Base-by-base conservation (phyloP, 2,797 vertebrate genomes). In the Poeciliopsis presidionis region DNA sequence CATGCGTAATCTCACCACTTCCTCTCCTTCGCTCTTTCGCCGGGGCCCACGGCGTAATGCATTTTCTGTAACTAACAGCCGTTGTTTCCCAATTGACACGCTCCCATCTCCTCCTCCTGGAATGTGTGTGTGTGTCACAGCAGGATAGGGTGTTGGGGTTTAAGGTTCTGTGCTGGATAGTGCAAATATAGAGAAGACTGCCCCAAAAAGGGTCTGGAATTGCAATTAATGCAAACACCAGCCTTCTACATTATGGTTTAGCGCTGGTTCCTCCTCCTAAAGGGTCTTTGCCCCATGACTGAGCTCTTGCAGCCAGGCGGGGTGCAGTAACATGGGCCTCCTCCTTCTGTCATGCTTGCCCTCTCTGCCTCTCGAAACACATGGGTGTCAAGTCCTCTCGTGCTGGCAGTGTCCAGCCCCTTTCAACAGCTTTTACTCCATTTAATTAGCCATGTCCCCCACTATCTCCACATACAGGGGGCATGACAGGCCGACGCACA, bases 61-160 rank as follows among this genome's bases (percentile, higher is more conserved):
- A 99, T 99, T 99, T 99, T 98, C 97, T 99, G 98, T 99, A 99
- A 99, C 98, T 99, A 99, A 99, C 96, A 98, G 94, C 97, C 98
- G 95, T 99, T 96, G 97, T 99, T 98, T 99, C 97, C 97, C 97
- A 95, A 99, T 99, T 99, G 97, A 97, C 98, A 99, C 97, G 97
- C 97, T 98, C 97, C 96, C 97, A 97, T 97, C 97, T 94, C 94
- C 93, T 96, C 95, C 96, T 96, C 92, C 88, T 96, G 97, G 97
- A 98, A 98, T 99, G 77, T 83, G 85, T 83, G 85, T 79, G 81
- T 82, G 84, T 81, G 84, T 69, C 79, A 85, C 74, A 73, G 86
- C 76, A 22, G 83, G 90, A 80, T 78, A 81, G 89, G 83, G 85
- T 85, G 82, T 83, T 82, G 74, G 84, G 84, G 77, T 78, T 86